These are phyloP conservation scores for Hapalemur alaotrensis DNA, from an alignment of 2,797 vertebrate species.

Conservation along the genomic window DNA sequence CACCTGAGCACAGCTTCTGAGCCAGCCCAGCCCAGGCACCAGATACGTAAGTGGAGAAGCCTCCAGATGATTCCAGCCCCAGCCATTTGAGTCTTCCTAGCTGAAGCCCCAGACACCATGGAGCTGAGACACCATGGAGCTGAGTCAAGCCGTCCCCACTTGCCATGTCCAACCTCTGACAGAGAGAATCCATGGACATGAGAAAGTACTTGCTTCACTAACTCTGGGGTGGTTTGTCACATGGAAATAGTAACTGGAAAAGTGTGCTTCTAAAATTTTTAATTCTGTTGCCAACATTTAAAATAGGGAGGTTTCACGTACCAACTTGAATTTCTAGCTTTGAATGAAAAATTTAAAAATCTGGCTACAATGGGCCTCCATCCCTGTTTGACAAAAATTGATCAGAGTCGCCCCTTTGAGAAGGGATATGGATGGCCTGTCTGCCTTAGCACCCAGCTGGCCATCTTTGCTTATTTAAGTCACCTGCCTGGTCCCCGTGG, in stretches of 20 bases:
- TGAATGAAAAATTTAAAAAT: constrained; percentile 50
- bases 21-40: constrained; percentile 39
- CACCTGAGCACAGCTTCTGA: constrained; percentile 1
- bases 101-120: constrained; percentile 29
- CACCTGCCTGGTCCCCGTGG: neutral
- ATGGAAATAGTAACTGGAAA: constrained; percentile 59
- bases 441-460: neutral
- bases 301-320: constrained; percentile 41
- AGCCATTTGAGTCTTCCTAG: constrained; percentile 52
- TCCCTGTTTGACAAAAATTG: neutral
- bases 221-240: constrained; percentile 45
- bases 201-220: constrained; percentile 46
- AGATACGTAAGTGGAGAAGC: constrained; percentile 38
- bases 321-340: constrained; percentile 52
- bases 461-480: neutral
- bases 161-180: constrained; percentile 31
- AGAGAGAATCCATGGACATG: neutral
- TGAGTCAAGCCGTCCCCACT: constrained; percentile 28
- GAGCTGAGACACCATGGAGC: constrained; percentile 39
- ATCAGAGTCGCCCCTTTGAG: neutral
- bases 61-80: constrained; percentile 18
- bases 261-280: constrained; percentile 3
- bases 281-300: constrained; percentile 7
- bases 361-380: neutral
- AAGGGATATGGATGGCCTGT: neutral